Evolutionary conservation across 2,113 vertebrate genomes (phyloP), one percentile per base, ranked within the genome.

Genomic region (Psilopogon haemacephalus): DNA sequence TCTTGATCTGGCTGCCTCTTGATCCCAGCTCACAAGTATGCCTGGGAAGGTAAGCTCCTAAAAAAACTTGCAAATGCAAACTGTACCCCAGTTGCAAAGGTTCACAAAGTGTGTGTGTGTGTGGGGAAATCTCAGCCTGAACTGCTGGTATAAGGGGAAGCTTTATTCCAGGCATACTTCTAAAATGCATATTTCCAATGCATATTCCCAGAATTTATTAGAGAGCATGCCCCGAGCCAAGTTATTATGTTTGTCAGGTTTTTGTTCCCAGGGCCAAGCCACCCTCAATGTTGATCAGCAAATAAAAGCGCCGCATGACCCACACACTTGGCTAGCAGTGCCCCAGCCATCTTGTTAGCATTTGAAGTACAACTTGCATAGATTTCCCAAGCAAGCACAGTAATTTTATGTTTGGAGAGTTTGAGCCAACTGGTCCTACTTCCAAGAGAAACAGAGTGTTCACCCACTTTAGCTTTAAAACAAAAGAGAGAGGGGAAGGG

Each of bases 321-420:
- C 78, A 12, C 92, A 75, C 71, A 6, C 93, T 94, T 94, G 96
- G 89, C 93, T 63, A 35, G 86, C 75, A 21, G 68, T 59, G 26
- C 75, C 42, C 74, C 75, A 80, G 81, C 93, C 94, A 70, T 94
- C 93, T 92, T 94, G 89, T 83, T 64, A 94, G 78, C 93, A 86
- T 95, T 89, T 91, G 78, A 87, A 94, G 44, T 68, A 58, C 56
- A 70, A 82, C 94, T 95, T 79, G n/a, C 74, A 89, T n/a, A 77
- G 71, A 69, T 91, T 96, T 92, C 94, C 65, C 73, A 84, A 75
- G 84, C 81, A 86, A 88, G 83, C 86, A 70, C 87, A 63, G 72
- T 87, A 48, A 87, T 84, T 94, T 79, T 81, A 26, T 93, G 68
- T 92, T 95, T 83, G 68, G 42, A 68, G 78, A 74, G 71, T 71